These are phyloP conservation scores for Stercorarius parasiticus DNA, from an alignment of 2,113 vertebrate genomes.

Conservation along the genomic window DNA sequence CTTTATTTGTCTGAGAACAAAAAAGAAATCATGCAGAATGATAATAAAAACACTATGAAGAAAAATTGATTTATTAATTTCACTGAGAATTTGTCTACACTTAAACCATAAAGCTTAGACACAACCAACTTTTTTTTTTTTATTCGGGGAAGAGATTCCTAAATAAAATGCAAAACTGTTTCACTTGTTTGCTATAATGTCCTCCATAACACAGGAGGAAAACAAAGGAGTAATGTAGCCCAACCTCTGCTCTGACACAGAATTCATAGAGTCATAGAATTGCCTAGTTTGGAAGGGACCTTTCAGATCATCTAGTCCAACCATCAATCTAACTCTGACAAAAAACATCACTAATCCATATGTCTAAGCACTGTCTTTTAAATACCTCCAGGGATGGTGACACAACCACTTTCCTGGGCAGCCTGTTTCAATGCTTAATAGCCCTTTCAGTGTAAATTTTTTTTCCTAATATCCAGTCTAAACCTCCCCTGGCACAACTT, in stretches of 20 bases:
- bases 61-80: neutral
- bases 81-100: neutral
- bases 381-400: no score
- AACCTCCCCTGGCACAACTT: no score
- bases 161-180: neutral
- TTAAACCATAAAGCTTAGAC: neutral
- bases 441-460: no score
- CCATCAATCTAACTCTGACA: no score
- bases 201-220: neutral
- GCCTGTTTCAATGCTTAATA: no score
- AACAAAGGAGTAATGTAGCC: neutral
- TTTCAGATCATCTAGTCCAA: no score
- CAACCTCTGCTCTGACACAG: neutral
- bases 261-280: neutral
- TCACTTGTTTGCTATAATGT: neutral
- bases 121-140: neutral
- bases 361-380: no score
- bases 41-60: neutral
- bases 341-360: no score
- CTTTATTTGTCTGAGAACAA: neutral
- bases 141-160: accelerated
- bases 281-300: no score
- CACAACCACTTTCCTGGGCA: no score
- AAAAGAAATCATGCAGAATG: neutral
- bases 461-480: no score